Evolutionary conservation across 2,113 vertebrate genomes (phyloP).

Genomic region (Cyprinodon tularosa): DNA sequence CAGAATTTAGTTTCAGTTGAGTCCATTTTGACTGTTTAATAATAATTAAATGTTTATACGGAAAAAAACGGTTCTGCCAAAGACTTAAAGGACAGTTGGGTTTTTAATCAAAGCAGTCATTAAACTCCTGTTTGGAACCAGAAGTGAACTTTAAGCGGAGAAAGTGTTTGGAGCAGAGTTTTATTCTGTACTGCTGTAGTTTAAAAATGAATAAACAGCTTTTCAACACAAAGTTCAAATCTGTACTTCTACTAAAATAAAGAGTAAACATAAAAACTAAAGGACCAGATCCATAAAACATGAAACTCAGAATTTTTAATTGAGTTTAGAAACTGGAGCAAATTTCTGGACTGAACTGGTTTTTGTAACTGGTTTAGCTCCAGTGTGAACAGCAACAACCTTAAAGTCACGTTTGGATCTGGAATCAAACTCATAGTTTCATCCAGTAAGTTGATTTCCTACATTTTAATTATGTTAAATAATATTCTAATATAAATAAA

Average conservation of each 20-base stretch:
- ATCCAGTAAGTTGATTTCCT: neutral
- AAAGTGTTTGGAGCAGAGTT: too few relatives aligned
- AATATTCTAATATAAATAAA: neutral
- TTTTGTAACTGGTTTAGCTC: neutral
- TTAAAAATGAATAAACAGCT: neutral
- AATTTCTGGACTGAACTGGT: neutral
- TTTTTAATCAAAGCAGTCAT: too few relatives aligned
- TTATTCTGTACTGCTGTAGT: neutral
- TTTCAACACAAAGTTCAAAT: neutral
- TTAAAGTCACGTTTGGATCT: constrained; percentile 5
- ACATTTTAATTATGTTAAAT: accelerated
- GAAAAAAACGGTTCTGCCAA: too few relatives aligned
- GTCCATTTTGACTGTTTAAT: too few relatives aligned
- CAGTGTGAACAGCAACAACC: constrained; percentile 31
- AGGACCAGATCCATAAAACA: neutral
- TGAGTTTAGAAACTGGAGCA: neutral
- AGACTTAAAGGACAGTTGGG: too few relatives aligned
- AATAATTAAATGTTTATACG: too few relatives aligned
- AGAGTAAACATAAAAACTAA: neutral
- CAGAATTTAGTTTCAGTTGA: too few relatives aligned
- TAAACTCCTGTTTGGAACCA: too few relatives aligned
- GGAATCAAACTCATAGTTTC: neutral
- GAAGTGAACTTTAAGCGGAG: too few relatives aligned
- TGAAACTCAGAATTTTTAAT: neutral
- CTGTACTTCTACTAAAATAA: neutral